These are phyloP conservation scores for Intellagama lesueurii DNA, from an alignment of 2,797 vertebrate genomes.

Conservation along the genomic window DNA sequence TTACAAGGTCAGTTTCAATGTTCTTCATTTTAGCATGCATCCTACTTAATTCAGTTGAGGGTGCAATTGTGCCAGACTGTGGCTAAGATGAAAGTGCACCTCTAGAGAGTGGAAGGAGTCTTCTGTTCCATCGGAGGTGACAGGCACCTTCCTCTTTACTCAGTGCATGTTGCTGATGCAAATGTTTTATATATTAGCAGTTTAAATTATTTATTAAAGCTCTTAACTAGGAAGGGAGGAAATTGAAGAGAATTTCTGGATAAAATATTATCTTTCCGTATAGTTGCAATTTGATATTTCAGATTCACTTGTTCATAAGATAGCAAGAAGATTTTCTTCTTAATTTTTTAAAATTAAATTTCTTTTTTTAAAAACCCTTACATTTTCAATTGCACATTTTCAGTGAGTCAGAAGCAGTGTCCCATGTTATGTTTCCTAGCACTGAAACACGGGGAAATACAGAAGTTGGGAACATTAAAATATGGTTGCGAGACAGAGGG, in stretches of 20 bases:
- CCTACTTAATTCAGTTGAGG: not conserved
- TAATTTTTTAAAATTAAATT: too few species aligned
- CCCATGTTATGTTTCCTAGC: too few species aligned
- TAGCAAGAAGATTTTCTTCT: not conserved
- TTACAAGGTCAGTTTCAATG: not conserved
- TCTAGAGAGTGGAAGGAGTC: slow-evolving; percentile 8
- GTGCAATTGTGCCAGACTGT: slow-evolving; percentile 16
- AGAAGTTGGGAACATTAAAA: not conserved
- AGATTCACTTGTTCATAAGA: slow-evolving; percentile 40
- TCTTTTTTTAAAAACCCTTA: too few species aligned
- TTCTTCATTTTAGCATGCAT: not conserved
- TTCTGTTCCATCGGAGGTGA: slow-evolving; percentile 2
- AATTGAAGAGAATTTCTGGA: slow-evolving; percentile 63
- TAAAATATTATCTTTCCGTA: slow-evolving; percentile 8
- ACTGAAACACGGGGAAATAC: not conserved
- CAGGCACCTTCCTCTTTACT: not conserved
- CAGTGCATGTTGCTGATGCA: slow-evolving; percentile 37
- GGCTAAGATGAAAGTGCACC: not conserved
- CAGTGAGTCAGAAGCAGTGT: not conserved
- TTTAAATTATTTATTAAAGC: slow-evolving; percentile 65
- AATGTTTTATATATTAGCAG: slow-evolving; percentile 62
- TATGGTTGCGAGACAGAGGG: not conserved
- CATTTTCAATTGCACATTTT: too few species aligned
- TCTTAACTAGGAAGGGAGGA: slow-evolving; percentile 35
- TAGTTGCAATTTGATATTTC: slow-evolving; percentile 5